Base-by-base conservation (phyloP, 2,113 vertebrate species). In the Poicephalus gulielmi region DNA sequence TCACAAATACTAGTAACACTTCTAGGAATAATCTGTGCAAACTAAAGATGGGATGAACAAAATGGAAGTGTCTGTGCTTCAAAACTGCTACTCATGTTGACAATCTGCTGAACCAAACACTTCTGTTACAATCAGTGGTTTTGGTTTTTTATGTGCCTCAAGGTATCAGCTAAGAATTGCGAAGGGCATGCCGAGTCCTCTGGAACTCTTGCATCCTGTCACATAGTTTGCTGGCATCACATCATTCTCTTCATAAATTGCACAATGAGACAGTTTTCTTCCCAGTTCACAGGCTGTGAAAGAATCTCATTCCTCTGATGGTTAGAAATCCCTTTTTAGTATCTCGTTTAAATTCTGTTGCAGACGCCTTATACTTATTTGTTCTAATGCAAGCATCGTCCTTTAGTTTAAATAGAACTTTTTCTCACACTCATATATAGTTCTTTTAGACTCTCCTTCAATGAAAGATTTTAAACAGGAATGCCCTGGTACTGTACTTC, bases 151-250 rank as follows among this genome's bases (percentile, higher is more conserved):
- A 16, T n/a, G 39, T 37, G 24, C 24, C 69, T 91, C 44, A 82
- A 39, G 25, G 28, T 60, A 70, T 9, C 9, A 62, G 10, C 16
- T 47, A 67, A 63, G 46, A 75, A 85, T 24, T 74, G 50, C 7
- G 19, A 0, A 0, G 4, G 10, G 15, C n/a, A 84, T 0, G 3
- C 9, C 6, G 7, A 64, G 14, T 68, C 46, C 18, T 76, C 9
- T 59, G 52, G 31, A 52, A 8, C 15, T 69, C 35, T 84, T 69
- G 30, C 10, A 73, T 8, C 3, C 19, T 57, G 39, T 41, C 18
- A 52, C 35, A 62, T 18, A 35, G 12, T 50, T 87, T 2, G 3
- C 7, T 11, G 25, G 18, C 35, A 33, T 5, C 30, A 47, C 27
- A 62, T 50, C 9, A 62, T 41, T 67, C 33, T 25, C 44, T 78